Evolutionary conservation across 2,113 vertebrate species (phyloP), one percentile per base, ranked within the genome.

Genomic region (Hiodon alosoides): DNA sequence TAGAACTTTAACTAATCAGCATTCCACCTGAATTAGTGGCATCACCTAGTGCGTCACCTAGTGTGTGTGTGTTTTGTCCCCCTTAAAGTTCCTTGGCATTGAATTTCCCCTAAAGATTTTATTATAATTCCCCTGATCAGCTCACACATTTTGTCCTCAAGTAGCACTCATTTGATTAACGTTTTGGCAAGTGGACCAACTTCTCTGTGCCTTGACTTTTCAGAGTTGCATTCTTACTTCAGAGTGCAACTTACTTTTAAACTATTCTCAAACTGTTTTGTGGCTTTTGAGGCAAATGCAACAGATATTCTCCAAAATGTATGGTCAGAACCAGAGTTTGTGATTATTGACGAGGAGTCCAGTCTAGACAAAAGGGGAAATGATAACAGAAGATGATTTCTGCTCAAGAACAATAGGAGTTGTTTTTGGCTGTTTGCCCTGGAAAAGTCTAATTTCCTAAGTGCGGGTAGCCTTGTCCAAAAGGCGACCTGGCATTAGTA

Each of bases 351-450:
- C 46, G 48, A 50, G 31, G 47, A 60, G 14, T 61, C 3, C 14
- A 61, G 58, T 72, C 57, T 7, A 72, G 70, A 72, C 55, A 59
- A 50, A 72, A 60, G 47, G 60, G 54, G 55, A 72, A 72, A 72
- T 58, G 55, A 59, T 72, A 59, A 59, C 10, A 52, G 54, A 71
- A 71, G 55, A 17, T 58, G 54, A 58, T 58, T 58, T 71, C 7
- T 47, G 13, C 54, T 59, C 10, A 31, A 72, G 11, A 72, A 50
- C 70, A 60, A 59, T 59, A n/a, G 70, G 13, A 14, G 7, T 59
- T 72, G 48, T 60, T 59, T 59, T 48, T 72, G 70, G 55, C 53
- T 13, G 10, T 53, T 59, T 58, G 17, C 69, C 55, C 58, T n/a
- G 71, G 71, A 48, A 72, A 72, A 50, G 57, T 72, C 14, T 60